Conservation (phyloP, 2,113 vertebrate species). For the Heterochromis multidens region DNA sequence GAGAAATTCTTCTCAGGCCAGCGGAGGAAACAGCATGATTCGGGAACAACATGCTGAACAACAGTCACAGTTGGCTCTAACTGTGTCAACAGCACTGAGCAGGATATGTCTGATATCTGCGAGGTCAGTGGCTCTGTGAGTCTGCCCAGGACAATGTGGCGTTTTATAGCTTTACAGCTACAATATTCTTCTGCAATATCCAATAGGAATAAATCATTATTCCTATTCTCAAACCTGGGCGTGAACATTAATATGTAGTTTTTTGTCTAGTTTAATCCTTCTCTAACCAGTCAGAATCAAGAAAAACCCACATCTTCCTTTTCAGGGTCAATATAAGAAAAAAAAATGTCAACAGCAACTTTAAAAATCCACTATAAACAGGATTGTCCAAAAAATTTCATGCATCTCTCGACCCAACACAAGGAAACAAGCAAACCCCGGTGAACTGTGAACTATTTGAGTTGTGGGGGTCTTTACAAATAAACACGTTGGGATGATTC, state of each 20-base stretch:
- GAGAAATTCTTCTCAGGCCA: neutral
- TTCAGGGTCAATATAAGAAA: neutral
- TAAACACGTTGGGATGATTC: slow-evolving; percentile 12
- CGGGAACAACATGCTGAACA: neutral
- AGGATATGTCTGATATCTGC: neutral
- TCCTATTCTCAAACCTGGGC: neutral
- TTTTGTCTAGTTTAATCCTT: no score
- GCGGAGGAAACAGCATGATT: slow-evolving; percentile 17
- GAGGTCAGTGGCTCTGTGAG: neutral
- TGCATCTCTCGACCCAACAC: neutral
- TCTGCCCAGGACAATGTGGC: neutral
- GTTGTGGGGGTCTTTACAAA: slow-evolving; percentile 5
- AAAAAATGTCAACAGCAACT: neutral
- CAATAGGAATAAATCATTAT: neutral
- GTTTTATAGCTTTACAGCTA: neutral
- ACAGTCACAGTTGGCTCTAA: slow-evolving; percentile 23
- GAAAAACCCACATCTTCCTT: fast-evolving
- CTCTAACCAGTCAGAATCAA: neutral
- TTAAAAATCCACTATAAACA: neutral
- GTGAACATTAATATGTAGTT: no score
- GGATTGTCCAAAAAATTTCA: neutral
- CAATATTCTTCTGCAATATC: neutral
- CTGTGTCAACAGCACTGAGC: slow-evolving; percentile 19
- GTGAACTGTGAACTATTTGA: slow-evolving; percentile 13
- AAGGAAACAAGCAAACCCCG: neutral